These are phyloP conservation scores for Graptemys geographica DNA, from an alignment of 2,797 vertebrate genomes.

Conservation along the genomic window DNA sequence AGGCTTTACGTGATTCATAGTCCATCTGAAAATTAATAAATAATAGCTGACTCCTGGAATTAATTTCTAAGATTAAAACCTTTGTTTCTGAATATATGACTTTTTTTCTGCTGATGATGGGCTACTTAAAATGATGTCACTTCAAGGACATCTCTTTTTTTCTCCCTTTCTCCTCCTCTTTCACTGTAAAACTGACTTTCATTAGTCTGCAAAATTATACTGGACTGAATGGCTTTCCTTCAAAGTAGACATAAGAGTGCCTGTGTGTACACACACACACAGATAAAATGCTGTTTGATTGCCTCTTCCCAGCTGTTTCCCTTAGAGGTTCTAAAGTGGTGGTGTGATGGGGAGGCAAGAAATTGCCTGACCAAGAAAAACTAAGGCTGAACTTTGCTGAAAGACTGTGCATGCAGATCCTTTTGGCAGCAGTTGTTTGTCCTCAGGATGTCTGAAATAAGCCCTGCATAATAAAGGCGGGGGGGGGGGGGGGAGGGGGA, in stretches of 20 bases:
- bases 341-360: not conserved
- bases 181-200: conserved; percentile 74
- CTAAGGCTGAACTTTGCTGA: conserved; percentile 61
- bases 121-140: conserved; percentile 74
- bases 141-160: conserved; percentile 73
- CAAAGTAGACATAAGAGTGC: conserved; percentile 67
- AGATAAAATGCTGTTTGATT: conserved; percentile 58
- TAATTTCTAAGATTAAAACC: conserved; percentile 70
- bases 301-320: conserved; percentile 64
- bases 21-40: conserved; percentile 69
- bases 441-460: conserved; percentile 39
- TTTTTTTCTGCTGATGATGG: conserved; percentile 57
- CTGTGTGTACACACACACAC: not conserved
- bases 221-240: conserved; percentile 70
- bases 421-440: conserved; percentile 44
- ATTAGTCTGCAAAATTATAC: conserved; percentile 74
- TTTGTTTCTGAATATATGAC: conserved; percentile 57
- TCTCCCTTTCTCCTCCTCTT: not conserved
- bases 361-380: not conserved
- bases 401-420: conserved; percentile 4
- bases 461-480: conserved; percentile 16
- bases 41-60: conserved; percentile 58
- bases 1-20: conserved; percentile 60
- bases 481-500: not conserved
- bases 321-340: conserved; percentile 56